Conservation (phyloP, 2,888 invertebrate species). For the Oscheius sp. region DNA sequence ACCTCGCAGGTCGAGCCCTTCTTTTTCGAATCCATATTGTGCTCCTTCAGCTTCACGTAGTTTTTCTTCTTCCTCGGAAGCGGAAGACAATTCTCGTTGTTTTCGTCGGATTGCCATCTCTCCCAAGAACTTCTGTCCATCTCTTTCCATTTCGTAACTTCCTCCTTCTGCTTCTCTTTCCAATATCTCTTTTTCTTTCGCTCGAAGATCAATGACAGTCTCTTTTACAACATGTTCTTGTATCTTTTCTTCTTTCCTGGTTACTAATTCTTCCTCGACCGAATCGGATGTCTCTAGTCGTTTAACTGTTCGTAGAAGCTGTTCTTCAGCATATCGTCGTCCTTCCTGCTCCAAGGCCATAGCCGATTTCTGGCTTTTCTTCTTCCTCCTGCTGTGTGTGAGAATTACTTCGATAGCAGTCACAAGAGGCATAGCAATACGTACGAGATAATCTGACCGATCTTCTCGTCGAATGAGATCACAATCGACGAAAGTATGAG, state of each 20-base stretch:
- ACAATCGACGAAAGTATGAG: slow-evolving; percentile 66
- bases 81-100: slow-evolving; percentile 47
- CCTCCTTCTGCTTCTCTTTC: slow-evolving; percentile 50
- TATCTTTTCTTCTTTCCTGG: slow-evolving; percentile 6
- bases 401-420: slow-evolving; percentile 41
- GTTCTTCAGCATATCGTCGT: slow-evolving; percentile 43
- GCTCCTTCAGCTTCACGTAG: slow-evolving; percentile 58
- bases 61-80: slow-evolving; percentile 45
- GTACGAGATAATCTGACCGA: slow-evolving; percentile 61
- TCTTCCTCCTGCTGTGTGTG: slow-evolving; percentile 31
- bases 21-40: slow-evolving; percentile 49
- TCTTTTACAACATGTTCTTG: slow-evolving; percentile 10
- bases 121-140: slow-evolving; percentile 57
- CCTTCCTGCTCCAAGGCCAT: slow-evolving; percentile 36
- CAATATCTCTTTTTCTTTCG: background rate
- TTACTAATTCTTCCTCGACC: slow-evolving; percentile 6
- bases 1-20: slow-evolving; percentile 51
- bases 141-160: slow-evolving; percentile 47
- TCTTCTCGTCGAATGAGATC: slow-evolving; percentile 65
- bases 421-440: slow-evolving; percentile 49
- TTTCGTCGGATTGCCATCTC: slow-evolving; percentile 46
- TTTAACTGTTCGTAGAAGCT: slow-evolving; percentile 26
- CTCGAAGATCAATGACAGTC: slow-evolving; percentile 1
- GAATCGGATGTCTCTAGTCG: slow-evolving; percentile 21
- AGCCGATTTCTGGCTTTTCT: slow-evolving; percentile 18